Conservation (phyloP, 2,113 vertebrate species). For the Perccottus glenii region DNA sequence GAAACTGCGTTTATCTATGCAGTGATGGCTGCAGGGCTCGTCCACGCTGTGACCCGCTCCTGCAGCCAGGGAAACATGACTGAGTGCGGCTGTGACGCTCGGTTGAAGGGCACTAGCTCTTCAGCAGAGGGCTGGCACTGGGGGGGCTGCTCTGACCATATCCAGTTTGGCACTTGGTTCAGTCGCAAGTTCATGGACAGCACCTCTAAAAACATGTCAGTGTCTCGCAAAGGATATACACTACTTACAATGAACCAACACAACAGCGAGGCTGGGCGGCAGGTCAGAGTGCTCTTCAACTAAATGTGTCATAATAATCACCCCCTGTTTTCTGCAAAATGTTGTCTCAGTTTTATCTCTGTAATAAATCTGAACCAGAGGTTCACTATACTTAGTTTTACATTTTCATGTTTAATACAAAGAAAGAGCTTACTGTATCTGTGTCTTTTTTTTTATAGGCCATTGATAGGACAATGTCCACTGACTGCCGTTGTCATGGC, state of each 20-base stretch:
- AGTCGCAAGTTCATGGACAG: conserved; percentile 91
- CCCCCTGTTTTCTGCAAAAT: no score
- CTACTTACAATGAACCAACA: conserved; percentile 86
- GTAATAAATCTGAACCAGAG: no score
- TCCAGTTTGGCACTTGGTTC: conserved; percentile 90
- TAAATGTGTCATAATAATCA: background rate
- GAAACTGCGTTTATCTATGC: conserved; percentile 92
- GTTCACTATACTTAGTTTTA: no score
- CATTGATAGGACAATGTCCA: conserved; percentile 88
- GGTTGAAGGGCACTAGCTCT: conserved; percentile 79
- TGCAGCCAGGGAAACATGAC: conserved; percentile 94
- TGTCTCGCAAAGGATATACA: conserved; percentile 63
- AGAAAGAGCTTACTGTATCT: background rate
- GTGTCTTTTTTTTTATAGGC: conserved; percentile 76
- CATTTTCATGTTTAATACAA: background rate
- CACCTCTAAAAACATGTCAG: conserved; percentile 70
- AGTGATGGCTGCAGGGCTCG: conserved; percentile 88
- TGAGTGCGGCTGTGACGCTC: conserved; percentile 89
- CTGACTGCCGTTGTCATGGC: conserved; percentile 95
- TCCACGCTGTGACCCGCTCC: conserved; percentile 88
- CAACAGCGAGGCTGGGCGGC: conserved; percentile 92
- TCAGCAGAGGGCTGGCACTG: conserved; percentile 90
- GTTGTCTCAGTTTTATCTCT: no score
- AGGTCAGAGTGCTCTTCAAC: conserved; percentile 77
- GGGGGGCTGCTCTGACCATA: conserved; percentile 95